These are phyloP conservation scores for rabbit (Oryctolagus cuniculus) DNA, from an alignment of 2,113 vertebrate species.

Conservation along the genomic window DNA sequence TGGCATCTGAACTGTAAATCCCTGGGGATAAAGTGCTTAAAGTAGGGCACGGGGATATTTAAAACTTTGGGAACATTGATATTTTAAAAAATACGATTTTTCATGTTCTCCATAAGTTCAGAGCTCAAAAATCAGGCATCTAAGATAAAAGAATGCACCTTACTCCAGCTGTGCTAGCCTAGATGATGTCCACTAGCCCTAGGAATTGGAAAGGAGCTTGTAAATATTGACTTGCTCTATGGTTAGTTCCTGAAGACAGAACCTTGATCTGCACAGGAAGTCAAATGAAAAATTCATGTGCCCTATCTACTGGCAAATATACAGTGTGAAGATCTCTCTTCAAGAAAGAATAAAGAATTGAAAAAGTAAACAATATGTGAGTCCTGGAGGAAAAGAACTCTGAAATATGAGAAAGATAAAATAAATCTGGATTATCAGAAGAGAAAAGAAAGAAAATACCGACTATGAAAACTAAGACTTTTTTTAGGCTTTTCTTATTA, in stretches of 20 bases:
- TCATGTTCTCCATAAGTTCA: background rate
- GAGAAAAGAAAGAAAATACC: background rate
- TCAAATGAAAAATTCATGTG: background rate
- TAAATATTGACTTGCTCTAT: background rate
- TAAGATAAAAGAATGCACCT: background rate
- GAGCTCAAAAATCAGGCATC: background rate
- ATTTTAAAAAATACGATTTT: background rate
- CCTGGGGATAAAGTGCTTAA: background rate
- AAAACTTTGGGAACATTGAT: background rate
- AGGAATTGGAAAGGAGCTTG: background rate
- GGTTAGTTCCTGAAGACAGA: background rate
- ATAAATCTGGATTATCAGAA: background rate
- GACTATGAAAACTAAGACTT: background rate
- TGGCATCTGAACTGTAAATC: background rate
- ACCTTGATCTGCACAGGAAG: background rate
- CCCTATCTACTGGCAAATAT: background rate
- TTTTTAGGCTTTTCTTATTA: background rate
- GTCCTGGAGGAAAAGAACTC: background rate
- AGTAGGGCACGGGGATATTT: background rate
- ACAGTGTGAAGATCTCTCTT: background rate
- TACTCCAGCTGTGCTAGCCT: background rate
- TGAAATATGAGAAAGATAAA: background rate
- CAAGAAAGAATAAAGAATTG: background rate
- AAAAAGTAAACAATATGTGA: background rate
- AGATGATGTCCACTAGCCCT: background rate